Conservation (phyloP, 2,797 vertebrate genomes). For the Esox masquinongy region DNA sequence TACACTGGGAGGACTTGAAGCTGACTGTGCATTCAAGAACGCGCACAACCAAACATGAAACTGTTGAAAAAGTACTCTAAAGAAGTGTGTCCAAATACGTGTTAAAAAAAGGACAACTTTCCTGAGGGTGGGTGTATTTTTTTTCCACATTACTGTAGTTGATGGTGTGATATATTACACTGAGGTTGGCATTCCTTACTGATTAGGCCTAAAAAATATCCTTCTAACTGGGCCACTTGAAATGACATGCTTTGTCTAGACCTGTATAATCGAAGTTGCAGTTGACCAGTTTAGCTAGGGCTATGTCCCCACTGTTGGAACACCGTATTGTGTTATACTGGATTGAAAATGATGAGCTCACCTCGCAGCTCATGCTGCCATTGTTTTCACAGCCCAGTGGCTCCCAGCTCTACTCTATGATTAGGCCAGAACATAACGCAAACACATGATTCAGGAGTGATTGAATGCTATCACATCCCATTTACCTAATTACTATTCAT, state of each 20-base stretch:
- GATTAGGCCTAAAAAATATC: too few relatives aligned
- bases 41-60: too few relatives aligned
- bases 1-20: too few relatives aligned
- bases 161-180: too few relatives aligned
- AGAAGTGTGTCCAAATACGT: too few relatives aligned
- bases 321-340: not conserved
- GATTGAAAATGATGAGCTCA: not conserved
- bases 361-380: slow-evolving; percentile 29
- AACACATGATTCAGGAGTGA: slow-evolving; percentile 64
- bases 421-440: slow-evolving; percentile 49
- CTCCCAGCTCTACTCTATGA: slow-evolving; percentile 50
- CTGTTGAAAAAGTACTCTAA: too few relatives aligned
- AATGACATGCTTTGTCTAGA: not conserved
- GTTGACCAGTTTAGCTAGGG: not conserved
- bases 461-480: slow-evolving; percentile 70
- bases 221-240: too few relatives aligned
- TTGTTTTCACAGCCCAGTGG: slow-evolving; percentile 54
- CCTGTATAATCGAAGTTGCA: not conserved
- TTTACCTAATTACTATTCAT: slow-evolving; percentile 75
- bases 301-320: not conserved
- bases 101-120: too few relatives aligned
- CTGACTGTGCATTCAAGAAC: too few relatives aligned
- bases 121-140: too few relatives aligned
- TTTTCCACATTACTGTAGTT: too few relatives aligned
- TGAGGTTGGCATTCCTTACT: too few relatives aligned